Evolutionary conservation across 2,113 vertebrate genomes (phyloP).

Genomic region (Ctenodactylus gundi): DNA sequence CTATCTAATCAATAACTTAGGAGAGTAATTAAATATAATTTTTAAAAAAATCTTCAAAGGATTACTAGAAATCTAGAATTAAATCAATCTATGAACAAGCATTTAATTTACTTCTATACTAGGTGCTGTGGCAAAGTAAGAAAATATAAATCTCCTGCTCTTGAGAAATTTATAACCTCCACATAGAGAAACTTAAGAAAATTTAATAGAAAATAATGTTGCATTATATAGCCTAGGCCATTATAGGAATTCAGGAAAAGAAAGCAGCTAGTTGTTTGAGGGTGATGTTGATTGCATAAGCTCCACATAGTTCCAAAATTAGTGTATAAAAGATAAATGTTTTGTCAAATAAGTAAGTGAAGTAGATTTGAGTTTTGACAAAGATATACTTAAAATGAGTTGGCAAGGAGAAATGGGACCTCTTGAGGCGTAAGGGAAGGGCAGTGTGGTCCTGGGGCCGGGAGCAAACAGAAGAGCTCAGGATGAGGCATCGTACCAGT

Average conservation of each 20-base stretch:
- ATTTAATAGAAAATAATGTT: neutral
- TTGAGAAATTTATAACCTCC: neutral
- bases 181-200: neutral
- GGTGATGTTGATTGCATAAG: neutral
- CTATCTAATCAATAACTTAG: neutral
- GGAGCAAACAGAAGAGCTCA: no score
- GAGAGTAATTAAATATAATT: neutral
- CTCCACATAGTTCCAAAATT: neutral
- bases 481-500: no score
- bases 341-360: neutral
- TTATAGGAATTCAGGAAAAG: neutral
- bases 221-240: neutral
- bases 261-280: neutral
- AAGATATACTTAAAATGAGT: neutral
- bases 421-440: neutral
- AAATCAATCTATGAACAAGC: constrained; percentile 44
- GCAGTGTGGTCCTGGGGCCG: neutral
- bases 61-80: neutral
- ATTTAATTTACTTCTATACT: constrained; percentile 6
- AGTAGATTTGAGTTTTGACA: neutral
- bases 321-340: neutral
- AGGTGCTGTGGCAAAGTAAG: neutral
- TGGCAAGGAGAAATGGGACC: neutral
- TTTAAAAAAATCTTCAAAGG: neutral
- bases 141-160: neutral